Evolutionary conservation across 2,888 invertebrate genomes (phyloP).

Genomic region (Erannis defoliaria): DNA sequence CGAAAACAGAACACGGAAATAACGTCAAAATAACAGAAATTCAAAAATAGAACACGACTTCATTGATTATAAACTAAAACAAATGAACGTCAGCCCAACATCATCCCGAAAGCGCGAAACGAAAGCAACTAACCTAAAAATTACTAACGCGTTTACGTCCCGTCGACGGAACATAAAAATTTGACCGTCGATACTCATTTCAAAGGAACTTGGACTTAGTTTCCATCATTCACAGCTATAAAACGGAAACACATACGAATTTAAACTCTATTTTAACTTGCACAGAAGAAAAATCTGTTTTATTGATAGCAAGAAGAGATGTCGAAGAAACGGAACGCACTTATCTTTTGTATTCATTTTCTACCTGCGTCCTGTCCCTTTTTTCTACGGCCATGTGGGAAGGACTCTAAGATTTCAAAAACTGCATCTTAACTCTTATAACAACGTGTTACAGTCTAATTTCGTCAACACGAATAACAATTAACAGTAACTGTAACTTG

Average conservation of each 20-base stretch:
- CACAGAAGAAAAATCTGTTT: slow-evolving; percentile 39
- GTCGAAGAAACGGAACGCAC: slow-evolving; percentile 59
- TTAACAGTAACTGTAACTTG: slow-evolving; percentile 41
- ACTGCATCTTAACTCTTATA: slow-evolving; percentile 44
- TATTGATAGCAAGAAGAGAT: slow-evolving; percentile 7
- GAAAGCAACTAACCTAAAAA: slow-evolving; percentile 80
- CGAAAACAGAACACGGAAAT: slow-evolving; percentile 12
- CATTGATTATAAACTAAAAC: slow-evolving; percentile 40
- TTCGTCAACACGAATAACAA: slow-evolving; percentile 49
- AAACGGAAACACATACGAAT: slow-evolving; percentile 46
- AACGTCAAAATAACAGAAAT: slow-evolving; percentile 20
- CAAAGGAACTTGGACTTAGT: slow-evolving; percentile 67
- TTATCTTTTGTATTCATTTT: slow-evolving; percentile 77
- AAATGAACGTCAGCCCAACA: slow-evolving; percentile 46
- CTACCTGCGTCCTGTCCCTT: slow-evolving; percentile 81
- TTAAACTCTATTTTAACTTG: slow-evolving; percentile 46
- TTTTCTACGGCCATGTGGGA: slow-evolving; percentile 64
- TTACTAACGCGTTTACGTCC: slow-evolving; percentile 60
- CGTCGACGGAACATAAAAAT: slow-evolving; percentile 67
- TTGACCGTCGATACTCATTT: slow-evolving; percentile 76
- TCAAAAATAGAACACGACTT: slow-evolving; percentile 34
- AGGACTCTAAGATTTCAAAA: slow-evolving; percentile 33
- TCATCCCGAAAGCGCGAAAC: slow-evolving; percentile 63
- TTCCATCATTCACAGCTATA: slow-evolving; percentile 45
- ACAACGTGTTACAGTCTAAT: slow-evolving; percentile 46